Percentiles rank a stretch among this genome's conserved stretches.
These are phyloP conservation scores for Semotilus atromaculatus DNA, from an alignment of 2,797 vertebrate genomes.

Conservation along the genomic window DNA sequence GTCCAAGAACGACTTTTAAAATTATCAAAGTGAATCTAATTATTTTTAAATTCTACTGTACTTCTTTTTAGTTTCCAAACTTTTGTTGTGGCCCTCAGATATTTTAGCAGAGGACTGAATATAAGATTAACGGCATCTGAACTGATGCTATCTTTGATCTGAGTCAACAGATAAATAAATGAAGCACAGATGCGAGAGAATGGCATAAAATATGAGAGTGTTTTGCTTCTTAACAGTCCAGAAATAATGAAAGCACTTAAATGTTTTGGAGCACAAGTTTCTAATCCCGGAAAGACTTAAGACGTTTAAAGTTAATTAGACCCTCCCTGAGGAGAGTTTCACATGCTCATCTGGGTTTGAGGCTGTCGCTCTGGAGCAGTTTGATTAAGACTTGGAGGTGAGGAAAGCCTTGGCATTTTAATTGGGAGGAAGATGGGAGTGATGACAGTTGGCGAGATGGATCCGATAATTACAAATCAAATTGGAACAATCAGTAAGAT, in stretches of 20 bases:
- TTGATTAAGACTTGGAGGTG: slow-evolving; percentile 63
- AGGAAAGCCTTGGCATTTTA: slow-evolving; percentile 61
- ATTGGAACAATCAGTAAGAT: slow-evolving; percentile 62
- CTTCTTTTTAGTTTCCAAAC: not conserved
- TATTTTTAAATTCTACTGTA: not conserved
- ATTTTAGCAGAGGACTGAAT: not conserved
- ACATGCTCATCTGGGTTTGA: slow-evolving; percentile 51
- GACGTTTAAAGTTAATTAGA: slow-evolving; percentile 56
- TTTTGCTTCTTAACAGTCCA: slow-evolving; percentile 5
- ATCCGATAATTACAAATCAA: slow-evolving; percentile 65
- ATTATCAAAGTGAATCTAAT: not conserved
- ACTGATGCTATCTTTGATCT: slow-evolving; percentile 9
- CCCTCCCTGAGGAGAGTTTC: slow-evolving; percentile 48
- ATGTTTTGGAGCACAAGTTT: slow-evolving; percentile 3
- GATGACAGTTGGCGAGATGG: slow-evolving; percentile 56
- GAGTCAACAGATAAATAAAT: slow-evolving; percentile 9
- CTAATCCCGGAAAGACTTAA: slow-evolving; percentile 42
- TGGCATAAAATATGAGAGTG: not conserved
- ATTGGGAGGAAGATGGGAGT: slow-evolving; percentile 59
- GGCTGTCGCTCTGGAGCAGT: slow-evolving; percentile 57
- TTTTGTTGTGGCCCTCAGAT: not conserved
- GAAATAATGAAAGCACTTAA: slow-evolving; percentile 3
- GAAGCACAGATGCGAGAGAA: not conserved
- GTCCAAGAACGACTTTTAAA: not conserved
- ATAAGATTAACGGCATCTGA: not conserved